Evolutionary conservation across 2,113 vertebrate species (phyloP).

Genomic region (Syngnathus floridae): DNA sequence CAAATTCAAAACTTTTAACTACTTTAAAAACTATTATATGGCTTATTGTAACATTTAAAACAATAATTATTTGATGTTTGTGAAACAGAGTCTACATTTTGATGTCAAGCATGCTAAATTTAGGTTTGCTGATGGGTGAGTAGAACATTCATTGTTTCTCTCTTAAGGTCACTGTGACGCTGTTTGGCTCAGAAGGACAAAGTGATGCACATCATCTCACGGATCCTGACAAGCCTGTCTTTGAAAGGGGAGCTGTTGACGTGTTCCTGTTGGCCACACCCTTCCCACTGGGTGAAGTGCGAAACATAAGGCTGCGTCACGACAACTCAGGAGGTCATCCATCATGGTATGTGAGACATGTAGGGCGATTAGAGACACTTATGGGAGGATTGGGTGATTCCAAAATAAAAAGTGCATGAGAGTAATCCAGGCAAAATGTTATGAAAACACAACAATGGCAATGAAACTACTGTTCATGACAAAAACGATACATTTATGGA

Average conservation of each 20-base stretch:
- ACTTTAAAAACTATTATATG: too few species aligned
- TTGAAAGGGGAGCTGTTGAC: conserved; percentile 73
- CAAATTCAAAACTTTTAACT: too few species aligned
- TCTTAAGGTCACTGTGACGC: conserved; percentile 69
- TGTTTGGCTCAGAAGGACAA: conserved; percentile 71
- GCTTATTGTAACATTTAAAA: background rate
- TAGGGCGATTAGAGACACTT: too few species aligned
- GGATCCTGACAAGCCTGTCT: conserved; percentile 71
- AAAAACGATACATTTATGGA: too few species aligned
- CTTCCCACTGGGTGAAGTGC: conserved; percentile 71
- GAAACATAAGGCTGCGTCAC: conserved; percentile 72
- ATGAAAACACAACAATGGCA: too few species aligned
- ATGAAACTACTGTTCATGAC: too few species aligned
- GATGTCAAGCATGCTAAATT: background rate
- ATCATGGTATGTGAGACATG: conserved; percentile 63
- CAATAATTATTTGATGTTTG: background rate
- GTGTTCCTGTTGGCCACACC: conserved; percentile 73
- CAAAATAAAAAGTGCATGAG: too few species aligned
- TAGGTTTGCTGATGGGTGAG: background rate
- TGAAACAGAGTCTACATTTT: background rate
- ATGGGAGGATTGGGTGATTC: too few species aligned
- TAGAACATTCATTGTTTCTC: background rate
- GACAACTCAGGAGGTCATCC: conserved; percentile 72
- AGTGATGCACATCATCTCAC: conserved; percentile 66
- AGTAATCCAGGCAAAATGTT: too few species aligned